Evolutionary conservation across 1,140 invertebrate genomes (phyloP).

Genomic region (Hyles euphorbiae): DNA sequence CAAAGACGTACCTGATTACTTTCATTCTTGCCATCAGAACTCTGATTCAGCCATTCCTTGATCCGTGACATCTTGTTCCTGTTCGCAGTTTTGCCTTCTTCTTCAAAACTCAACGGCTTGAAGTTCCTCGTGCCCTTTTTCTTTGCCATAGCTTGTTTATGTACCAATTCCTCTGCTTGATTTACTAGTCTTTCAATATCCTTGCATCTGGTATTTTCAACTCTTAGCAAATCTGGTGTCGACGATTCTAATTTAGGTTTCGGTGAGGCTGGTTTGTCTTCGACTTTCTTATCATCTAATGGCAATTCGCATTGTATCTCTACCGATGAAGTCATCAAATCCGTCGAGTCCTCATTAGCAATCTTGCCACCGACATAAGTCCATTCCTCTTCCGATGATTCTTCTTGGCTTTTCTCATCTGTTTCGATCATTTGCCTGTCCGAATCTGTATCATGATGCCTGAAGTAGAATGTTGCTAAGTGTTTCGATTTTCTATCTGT

Average conservation of each 20-base stretch:
- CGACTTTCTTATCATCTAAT: conserved; percentile 42
- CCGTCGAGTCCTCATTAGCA: conserved; percentile 65
- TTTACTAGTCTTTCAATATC: conserved; percentile 81
- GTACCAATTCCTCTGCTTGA: conserved; percentile 83
- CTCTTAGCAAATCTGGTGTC: conserved; percentile 50
- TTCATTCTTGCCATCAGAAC: conserved; percentile 59
- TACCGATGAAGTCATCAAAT: conserved; percentile 70
- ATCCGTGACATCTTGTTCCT: conserved; percentile 80
- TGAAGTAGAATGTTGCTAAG: conserved; percentile 88
- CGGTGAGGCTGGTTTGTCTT: conserved; percentile 36
- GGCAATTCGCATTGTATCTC: conserved; percentile 67
- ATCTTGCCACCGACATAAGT: conserved; percentile 78
- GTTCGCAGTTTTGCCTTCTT: conserved; percentile 65
- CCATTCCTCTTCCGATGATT: conserved; percentile 85
- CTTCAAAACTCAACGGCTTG: conserved; percentile 74
- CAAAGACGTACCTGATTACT: conserved; percentile 51
- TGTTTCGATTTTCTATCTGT: conserved; percentile 87
- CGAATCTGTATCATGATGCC: conserved; percentile 89
- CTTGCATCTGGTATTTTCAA: conserved; percentile 60
- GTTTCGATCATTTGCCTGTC: conserved; percentile 76
- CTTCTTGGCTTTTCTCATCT: conserved; percentile 74
- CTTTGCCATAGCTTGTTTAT: conserved; percentile 67
- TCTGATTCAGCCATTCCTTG: conserved; percentile 81
- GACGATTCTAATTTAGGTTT: conserved; percentile 54
- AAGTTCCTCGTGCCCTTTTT: conserved; percentile 71